A percentile compares a stretch with the other conserved stretches of the same genome.
Evolutionary conservation across 1,140 invertebrate species (phyloP).

Genomic region (Tribolium castaneum): DNA sequence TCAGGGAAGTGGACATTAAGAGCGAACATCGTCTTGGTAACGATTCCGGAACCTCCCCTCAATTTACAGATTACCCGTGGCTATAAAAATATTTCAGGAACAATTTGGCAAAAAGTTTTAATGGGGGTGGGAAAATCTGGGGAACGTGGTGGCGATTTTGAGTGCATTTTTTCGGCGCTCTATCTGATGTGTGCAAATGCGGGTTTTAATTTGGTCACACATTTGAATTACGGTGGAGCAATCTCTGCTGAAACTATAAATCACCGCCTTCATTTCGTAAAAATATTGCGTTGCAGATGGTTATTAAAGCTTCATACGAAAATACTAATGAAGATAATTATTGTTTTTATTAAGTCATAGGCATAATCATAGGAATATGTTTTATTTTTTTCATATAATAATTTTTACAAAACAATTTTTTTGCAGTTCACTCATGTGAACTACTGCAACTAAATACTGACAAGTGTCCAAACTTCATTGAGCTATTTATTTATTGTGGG

Average conservation of each 20-base stretch:
- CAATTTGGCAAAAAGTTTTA: neutral
- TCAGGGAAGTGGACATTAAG: neutral
- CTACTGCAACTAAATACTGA: too few species aligned
- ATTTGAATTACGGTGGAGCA: neutral
- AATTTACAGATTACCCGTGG: conserved; percentile 13
- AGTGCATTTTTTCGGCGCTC: neutral
- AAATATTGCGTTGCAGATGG: neutral
- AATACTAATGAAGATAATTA: neutral
- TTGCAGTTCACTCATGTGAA: too few species aligned
- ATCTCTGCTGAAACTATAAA: neutral
- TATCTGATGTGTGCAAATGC: neutral
- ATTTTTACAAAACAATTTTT: too few species aligned
- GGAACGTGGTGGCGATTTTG: neutral
- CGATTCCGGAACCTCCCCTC: neutral
- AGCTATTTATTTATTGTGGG: too few species aligned
- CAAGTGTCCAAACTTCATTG: too few species aligned
- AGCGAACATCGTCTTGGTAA: conserved; percentile 11
- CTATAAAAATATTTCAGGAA: neutral
- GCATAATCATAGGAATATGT: too few species aligned
- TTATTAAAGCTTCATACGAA: neutral
- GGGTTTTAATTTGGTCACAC: neutral
- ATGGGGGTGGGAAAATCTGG: neutral
- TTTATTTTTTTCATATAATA: too few species aligned
- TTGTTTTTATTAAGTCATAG: neutral
- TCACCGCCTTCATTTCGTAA: neutral